Conservation (phyloP, 2,113 vertebrate species). For the Menura novaehollandiae region DNA sequence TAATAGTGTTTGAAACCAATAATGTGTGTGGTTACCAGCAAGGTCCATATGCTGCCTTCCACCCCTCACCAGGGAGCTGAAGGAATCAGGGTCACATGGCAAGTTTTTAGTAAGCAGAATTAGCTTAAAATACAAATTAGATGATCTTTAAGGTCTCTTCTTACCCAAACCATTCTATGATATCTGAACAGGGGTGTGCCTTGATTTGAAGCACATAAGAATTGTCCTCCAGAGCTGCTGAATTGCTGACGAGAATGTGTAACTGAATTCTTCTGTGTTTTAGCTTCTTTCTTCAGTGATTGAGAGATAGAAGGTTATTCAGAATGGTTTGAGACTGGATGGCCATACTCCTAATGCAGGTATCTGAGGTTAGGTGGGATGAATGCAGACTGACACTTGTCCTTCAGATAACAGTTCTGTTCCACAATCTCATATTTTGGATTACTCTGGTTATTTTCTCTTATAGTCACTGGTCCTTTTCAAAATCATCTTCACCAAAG, state of each 20-base stretch:
- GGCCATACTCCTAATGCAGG: not conserved
- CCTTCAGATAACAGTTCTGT: not conserved
- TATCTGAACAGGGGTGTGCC: not conserved
- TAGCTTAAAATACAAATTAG: not conserved
- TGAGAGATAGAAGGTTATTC: not conserved
- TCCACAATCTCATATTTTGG: not conserved
- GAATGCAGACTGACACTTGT: not conserved
- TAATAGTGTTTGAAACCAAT: not conserved
- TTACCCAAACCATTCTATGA: not conserved
- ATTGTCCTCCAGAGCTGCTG: not conserved
- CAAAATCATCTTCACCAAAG: not conserved
- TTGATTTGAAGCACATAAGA: not conserved
- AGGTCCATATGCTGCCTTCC: not conserved
- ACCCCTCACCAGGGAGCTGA: not conserved
- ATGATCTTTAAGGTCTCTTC: not conserved
- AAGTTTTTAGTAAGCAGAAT: not conserved
- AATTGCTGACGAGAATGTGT: not conserved
- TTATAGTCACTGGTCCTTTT: not conserved
- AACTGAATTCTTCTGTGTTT: not conserved
- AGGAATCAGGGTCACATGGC: not conserved
- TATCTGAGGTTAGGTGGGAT: not conserved
- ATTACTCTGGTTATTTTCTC: not conserved
- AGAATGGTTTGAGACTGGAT: not conserved
- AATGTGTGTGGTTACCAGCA: not conserved
- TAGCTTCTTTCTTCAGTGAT: not conserved